Evolutionary conservation across 2,888 invertebrate genomes (phyloP).

Genomic region (Beris morrisii): DNA sequence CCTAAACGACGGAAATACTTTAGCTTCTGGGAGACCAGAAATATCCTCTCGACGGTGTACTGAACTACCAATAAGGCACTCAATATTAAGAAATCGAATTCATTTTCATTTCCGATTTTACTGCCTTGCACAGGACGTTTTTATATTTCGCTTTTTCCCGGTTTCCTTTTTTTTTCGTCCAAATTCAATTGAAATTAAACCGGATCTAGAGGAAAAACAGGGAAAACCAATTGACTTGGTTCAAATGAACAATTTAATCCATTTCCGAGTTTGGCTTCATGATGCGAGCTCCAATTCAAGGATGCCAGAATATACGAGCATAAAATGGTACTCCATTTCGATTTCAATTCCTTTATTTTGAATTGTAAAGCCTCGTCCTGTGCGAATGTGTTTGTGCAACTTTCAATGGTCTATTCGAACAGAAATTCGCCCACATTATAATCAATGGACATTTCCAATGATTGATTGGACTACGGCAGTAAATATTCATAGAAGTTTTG

Average conservation of each 20-base stretch:
- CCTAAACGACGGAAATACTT: too few species aligned
- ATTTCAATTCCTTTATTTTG: too few species aligned
- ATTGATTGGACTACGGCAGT: too few species aligned
- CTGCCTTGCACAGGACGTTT: conserved; percentile 20
- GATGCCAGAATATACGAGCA: too few species aligned
- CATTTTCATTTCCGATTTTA: conserved; percentile 33
- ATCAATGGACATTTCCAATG: too few species aligned
- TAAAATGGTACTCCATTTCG: too few species aligned
- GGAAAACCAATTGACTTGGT: conserved; percentile 32
- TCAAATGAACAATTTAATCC: conserved; percentile 26
- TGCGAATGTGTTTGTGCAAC: too few species aligned
- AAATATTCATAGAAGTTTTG: too few species aligned
- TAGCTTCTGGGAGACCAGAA: too few species aligned
- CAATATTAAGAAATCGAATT: conserved; percentile 31
- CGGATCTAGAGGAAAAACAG: conserved; percentile 21
- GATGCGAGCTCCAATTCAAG: not conserved
- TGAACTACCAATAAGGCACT: not conserved
- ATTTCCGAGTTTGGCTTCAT: conserved; percentile 8
- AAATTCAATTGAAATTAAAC: conserved; percentile 32
- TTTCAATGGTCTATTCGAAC: too few species aligned
- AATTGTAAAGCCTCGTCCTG: too few species aligned
- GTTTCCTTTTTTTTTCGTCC: not conserved
- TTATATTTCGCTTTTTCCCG: not conserved
- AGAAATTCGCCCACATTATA: too few species aligned
- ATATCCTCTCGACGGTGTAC: not conserved